Evolutionary conservation across 2,113 vertebrate genomes (phyloP).

Genomic region (Gambusia holbrooki): DNA sequence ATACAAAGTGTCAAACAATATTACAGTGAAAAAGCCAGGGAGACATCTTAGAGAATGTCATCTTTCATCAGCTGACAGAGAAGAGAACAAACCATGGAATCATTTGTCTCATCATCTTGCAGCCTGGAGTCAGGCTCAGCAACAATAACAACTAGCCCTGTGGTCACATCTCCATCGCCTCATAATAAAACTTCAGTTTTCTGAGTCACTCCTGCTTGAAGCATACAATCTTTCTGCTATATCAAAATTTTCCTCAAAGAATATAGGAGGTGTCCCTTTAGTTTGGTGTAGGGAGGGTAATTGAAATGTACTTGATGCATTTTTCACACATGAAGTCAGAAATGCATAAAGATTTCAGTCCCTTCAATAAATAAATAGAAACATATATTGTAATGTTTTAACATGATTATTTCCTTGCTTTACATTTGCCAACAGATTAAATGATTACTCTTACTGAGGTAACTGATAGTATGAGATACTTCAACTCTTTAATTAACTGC

Average conservation of each 20-base stretch:
- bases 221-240: conserved; percentile 3
- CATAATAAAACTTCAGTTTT: conserved; percentile 38
- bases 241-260: conserved; percentile 10
- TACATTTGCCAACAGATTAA: background rate
- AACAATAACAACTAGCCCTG: conserved; percentile 48
- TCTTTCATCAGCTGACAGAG: conserved; percentile 52
- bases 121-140: conserved; percentile 23
- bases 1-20: conserved; percentile 40
- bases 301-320: too few species aligned
- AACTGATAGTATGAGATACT: too few species aligned
- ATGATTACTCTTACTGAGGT: too few species aligned
- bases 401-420: background rate
- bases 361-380: too few species aligned
- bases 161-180: conserved; percentile 39
- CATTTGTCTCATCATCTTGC: conserved; percentile 52
- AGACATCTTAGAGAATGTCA: conserved; percentile 27
- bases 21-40: conserved; percentile 26
- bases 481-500: too few species aligned
- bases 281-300: conserved; percentile 3
- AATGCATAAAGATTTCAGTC: too few species aligned
- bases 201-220: conserved; percentile 5
- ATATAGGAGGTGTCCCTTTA: background rate
- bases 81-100: conserved; percentile 47
- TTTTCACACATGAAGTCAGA: too few species aligned
- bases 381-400: background rate